Base-by-base conservation (phyloP, 2,888 invertebrate genomes). In the Conchocele bisecta region DNA sequence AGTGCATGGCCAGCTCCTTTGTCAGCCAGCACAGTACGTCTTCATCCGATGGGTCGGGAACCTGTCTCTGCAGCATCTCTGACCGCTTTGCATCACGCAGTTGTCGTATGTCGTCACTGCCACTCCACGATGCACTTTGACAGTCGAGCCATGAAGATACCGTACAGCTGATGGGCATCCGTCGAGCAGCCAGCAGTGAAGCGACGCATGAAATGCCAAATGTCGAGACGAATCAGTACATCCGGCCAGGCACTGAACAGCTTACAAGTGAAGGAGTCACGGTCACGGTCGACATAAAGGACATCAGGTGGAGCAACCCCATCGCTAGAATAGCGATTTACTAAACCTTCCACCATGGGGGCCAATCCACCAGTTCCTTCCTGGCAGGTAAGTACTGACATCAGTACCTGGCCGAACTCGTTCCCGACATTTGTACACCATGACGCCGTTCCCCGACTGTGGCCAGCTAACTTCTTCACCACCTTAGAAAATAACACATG, bases 151-250 rank as follows among this genome's bases (percentile, higher is more conserved):
- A 82, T 83, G 61, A 82, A 82, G 15, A 56, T 22, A 0, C 58
- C 64, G 50, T 82, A 83, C 54, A 82, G 73, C 31, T 48, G 76
- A 41, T 81, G 81, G 13, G 79, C 22, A 15, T 82, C 81, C 5
- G 81, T 77, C 11, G 75, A 60, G 39, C 63, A 66, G 11, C 65
- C 58, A 6, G 42, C 9, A 0, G 82, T 39, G n/a, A 82, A 51
- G 9, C 83, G 26, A 5, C 78, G 56, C 79, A 83, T 82, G 58
- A 82, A 82, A 44, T 84, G 83, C 77, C 82, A 82, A 13, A 83
- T 75, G 60, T 81, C 84, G 9, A 84, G 64, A 3, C 77, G 61
- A 11, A 78, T 41, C 9, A 37, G 26, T 15, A 79, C 39, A 15
- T 69, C 46, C 1, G 64, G 63, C 80, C 79, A 83, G 11, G 59